Evolutionary conservation across 2,797 vertebrate species (phyloP).

Genomic region (Enteromius anoplus): DNA sequence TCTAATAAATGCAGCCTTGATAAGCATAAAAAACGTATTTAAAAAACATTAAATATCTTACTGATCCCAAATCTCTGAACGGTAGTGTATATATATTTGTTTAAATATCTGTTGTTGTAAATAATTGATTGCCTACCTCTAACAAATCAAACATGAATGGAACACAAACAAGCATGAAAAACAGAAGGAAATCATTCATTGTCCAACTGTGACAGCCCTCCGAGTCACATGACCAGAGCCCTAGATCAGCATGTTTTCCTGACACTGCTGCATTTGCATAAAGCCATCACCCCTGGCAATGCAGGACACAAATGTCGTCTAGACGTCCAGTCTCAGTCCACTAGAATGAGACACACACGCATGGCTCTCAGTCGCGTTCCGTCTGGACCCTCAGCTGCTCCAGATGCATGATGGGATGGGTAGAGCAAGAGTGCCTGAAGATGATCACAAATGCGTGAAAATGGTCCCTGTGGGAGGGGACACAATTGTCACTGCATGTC

Average conservation of each 20-base stretch:
- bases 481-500: slow-evolving; percentile 5
- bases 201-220: slow-evolving; percentile 40
- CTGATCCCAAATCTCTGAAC: too few relatives aligned
- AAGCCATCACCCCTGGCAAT: slow-evolving; percentile 84
- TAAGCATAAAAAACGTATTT: too few relatives aligned
- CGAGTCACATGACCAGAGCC: slow-evolving; percentile 73
- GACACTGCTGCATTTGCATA: slow-evolving; percentile 85
- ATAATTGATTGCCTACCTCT: neutral
- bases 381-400: slow-evolving; percentile 49
- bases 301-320: slow-evolving; percentile 87
- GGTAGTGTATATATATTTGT: neutral
- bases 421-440: slow-evolving; percentile 10
- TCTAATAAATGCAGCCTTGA: too few relatives aligned
- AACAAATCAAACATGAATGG: neutral
- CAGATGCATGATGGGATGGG: slow-evolving; percentile 28
- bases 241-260: slow-evolving; percentile 73
- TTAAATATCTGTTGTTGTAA: neutral
- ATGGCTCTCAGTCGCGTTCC: slow-evolving; percentile 13
- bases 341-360: slow-evolving; percentile 74
- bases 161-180: neutral
- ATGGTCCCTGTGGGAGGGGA: slow-evolving; percentile 25
- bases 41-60: too few relatives aligned
- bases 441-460: slow-evolving; percentile 31
- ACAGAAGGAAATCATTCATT: slow-evolving; percentile 4
- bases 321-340: slow-evolving; percentile 87